phyloP scores from a whole-genome alignment of 2,797 vertebrate species.

The Molothrus ater region DNA sequence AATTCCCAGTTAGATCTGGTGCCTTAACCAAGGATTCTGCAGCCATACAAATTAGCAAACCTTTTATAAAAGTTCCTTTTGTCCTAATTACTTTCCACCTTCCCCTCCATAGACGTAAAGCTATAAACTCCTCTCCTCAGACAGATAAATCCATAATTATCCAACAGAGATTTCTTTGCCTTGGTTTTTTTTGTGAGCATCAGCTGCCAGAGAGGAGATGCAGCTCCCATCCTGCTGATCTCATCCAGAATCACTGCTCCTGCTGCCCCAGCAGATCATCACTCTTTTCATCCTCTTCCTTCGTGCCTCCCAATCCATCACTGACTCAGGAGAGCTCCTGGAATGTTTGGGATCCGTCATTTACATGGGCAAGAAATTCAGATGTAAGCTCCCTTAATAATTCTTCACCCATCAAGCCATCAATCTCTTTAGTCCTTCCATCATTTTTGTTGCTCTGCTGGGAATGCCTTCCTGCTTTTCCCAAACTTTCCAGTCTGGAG shows the following conservation, averaged over 20 bases:
- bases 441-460: background rate
- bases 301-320: conserved; percentile 8
- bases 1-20: background rate
- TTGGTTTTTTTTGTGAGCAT: background rate
- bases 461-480: background rate
- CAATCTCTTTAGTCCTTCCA: background rate
- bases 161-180: background rate
- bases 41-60: background rate
- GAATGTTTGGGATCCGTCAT: background rate
- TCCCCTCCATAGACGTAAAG: background rate
- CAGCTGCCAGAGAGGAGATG: background rate
- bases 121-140: background rate
- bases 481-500: background rate
- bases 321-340: background rate
- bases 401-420: conserved; percentile 13
- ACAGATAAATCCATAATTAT: background rate
- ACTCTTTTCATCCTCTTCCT: background rate
- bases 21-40: background rate
- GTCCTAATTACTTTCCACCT: background rate
- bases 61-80: background rate
- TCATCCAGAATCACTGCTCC: background rate
- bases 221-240: background rate
- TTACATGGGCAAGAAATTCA: background rate
- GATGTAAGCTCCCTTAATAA: background rate
- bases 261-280: background rate